phyloP scores from a whole-genome alignment of 2,888 invertebrate genomes.

The Drosophila borborema region DNA sequence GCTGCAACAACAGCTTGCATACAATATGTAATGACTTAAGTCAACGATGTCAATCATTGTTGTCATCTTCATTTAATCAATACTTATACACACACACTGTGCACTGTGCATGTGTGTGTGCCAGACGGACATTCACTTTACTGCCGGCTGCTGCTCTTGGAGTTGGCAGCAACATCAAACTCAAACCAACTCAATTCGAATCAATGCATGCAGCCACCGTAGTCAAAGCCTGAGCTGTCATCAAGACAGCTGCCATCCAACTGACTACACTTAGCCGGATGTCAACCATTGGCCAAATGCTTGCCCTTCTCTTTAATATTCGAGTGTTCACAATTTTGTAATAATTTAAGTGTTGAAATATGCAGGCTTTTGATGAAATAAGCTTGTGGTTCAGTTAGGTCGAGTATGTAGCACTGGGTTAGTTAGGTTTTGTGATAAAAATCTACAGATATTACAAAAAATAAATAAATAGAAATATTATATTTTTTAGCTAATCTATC shows the following conservation, averaged over 20 bases:
- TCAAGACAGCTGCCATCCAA: slow-evolving; percentile 40
- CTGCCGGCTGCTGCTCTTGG: slow-evolving; percentile 37
- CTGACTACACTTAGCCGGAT: slow-evolving; percentile 36
- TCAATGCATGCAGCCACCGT: slow-evolving; percentile 25
- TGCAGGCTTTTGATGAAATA: too few species aligned
- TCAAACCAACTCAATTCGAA: slow-evolving; percentile 43
- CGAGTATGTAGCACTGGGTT: too few species aligned
- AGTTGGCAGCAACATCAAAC: slow-evolving; percentile 51
- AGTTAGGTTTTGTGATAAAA: too few species aligned
- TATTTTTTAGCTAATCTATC: too few species aligned
- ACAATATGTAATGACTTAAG: slow-evolving; percentile 74
- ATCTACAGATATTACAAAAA: too few species aligned
- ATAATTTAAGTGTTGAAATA: background rate
- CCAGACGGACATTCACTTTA: slow-evolving; percentile 43
- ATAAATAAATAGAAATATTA: too few species aligned
- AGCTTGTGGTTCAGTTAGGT: background rate
- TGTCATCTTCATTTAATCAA: slow-evolving; percentile 74
- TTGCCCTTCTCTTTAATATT: slow-evolving; percentile 12
- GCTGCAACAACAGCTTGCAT: slow-evolving; percentile 53
- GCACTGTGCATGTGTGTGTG: slow-evolving; percentile 13
- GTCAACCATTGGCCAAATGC: slow-evolving; percentile 21
- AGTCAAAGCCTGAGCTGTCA: slow-evolving; percentile 45
- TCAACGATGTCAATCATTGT: slow-evolving; percentile 73
- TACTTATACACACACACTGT: slow-evolving; percentile 32
- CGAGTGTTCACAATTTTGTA: slow-evolving; percentile 9